Conservation (phyloP, 2,113 vertebrate genomes). For the Phyllopteryx taeniolatus region DNA sequence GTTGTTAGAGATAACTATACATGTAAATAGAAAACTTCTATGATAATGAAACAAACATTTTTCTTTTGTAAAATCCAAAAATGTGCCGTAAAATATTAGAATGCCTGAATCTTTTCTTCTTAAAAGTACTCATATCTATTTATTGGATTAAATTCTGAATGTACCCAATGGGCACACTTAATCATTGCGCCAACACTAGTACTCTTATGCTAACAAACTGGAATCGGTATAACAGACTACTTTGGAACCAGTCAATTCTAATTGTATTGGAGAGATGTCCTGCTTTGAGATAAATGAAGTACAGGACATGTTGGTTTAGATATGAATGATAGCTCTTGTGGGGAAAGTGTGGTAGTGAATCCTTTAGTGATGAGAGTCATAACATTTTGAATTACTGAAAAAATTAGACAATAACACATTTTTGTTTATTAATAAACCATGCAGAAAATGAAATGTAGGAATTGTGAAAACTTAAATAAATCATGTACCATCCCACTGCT, state of each 20-base stretch:
- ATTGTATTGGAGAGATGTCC: constrained; percentile 68
- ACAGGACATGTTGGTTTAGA: constrained; percentile 53
- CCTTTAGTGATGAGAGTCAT: neutral
- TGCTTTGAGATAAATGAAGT: constrained; percentile 50
- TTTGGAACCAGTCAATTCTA: constrained; percentile 71
- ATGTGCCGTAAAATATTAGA: constrained; percentile 31
- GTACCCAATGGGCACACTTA: neutral
- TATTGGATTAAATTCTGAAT: neutral
- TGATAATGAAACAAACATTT: constrained; percentile 7
- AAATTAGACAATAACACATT: neutral
- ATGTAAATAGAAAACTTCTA: constrained; percentile 16
- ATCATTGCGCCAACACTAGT: constrained; percentile 41
- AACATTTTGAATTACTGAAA: constrained; percentile 8
- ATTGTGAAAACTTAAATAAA: neutral
- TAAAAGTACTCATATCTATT: neutral
- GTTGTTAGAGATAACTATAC: constrained; percentile 34
- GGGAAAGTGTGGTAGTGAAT: neutral
- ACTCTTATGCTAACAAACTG: constrained; percentile 55
- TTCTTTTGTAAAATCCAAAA: neutral
- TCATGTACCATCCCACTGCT: neutral
- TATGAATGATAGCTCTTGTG: constrained; percentile 61
- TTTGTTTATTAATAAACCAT: neutral
- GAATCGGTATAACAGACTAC: constrained; percentile 66
- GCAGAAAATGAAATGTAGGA: neutral
- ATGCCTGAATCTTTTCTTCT: constrained; percentile 14